Conservation (phyloP, 2,113 vertebrate genomes). For the Crotalus helleri region DNA sequence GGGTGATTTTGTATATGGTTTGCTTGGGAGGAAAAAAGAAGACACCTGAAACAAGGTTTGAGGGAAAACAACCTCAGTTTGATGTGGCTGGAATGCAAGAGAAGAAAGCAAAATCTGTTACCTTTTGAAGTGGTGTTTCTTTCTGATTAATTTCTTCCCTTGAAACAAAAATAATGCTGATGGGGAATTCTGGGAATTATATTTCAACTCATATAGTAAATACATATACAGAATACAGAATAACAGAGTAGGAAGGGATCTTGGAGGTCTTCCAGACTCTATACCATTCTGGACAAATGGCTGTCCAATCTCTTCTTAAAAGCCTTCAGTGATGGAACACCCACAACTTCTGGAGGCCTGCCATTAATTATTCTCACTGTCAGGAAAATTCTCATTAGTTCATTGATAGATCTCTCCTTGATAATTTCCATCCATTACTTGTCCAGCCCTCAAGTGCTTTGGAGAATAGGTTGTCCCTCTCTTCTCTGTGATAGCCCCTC, state of each 20-base stretch:
- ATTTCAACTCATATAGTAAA: not conserved
- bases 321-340: not conserved
- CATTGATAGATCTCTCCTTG: not conserved
- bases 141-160: not conserved
- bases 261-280: not conserved
- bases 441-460: not conserved
- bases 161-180: not conserved
- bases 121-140: not conserved
- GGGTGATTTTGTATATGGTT: constrained; percentile 48
- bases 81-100: constrained; percentile 56
- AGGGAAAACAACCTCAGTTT: constrained; percentile 53
- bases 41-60: constrained; percentile 54
- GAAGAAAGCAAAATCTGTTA: not conserved
- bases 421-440: not conserved
- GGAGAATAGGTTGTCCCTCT: not conserved
- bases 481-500: not conserved
- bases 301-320: not conserved
- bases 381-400: not conserved
- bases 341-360: not conserved
- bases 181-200: not conserved
- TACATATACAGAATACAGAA: not conserved
- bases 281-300: not conserved
- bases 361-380: not conserved
- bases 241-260: not conserved
- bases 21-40: constrained; percentile 32